A percentile compares a stretch with the other conserved stretches of the same genome.
Conservation (phyloP, 2,797 vertebrate species). For the Leuciscus waleckii region DNA sequence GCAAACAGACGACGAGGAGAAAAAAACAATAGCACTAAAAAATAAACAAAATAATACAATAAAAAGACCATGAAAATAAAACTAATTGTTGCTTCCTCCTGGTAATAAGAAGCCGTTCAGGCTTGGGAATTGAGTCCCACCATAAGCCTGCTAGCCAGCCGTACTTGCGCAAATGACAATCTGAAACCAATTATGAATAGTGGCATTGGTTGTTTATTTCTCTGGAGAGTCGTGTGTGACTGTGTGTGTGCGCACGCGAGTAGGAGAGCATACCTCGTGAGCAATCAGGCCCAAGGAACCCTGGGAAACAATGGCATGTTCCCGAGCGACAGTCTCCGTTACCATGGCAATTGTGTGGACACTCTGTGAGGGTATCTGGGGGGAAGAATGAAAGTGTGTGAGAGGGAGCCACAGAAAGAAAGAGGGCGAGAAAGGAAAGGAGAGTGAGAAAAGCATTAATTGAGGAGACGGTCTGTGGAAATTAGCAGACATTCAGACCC, state of each 20-base stretch:
- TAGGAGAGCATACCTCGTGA: constrained; percentile 85
- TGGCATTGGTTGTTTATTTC: constrained; percentile 47
- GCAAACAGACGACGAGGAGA: background rate
- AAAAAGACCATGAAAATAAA: background rate
- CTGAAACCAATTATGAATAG: constrained; percentile 61
- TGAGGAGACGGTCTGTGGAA: constrained; percentile 64
- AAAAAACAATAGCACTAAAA: background rate
- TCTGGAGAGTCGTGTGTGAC: constrained; percentile 43
- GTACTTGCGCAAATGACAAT: constrained; percentile 56
- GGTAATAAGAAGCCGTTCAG: constrained; percentile 52
- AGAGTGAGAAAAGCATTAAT: constrained; percentile 61
- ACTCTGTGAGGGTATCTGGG: constrained; percentile 95
- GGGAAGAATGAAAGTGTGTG: constrained; percentile 21
- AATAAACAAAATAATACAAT: background rate
- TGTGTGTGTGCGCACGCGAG: constrained; percentile 44
- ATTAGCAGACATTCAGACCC: constrained; percentile 55
- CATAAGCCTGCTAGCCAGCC: constrained; percentile 30
- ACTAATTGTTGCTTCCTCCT: constrained; percentile 37
- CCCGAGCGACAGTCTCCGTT: constrained; percentile 98
- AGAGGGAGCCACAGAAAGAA: constrained; percentile 20
- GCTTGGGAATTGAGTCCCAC: constrained; percentile 28
- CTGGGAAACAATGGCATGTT: constrained; percentile 97
- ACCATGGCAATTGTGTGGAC: constrained; percentile 98
- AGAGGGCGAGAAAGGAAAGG: constrained; percentile 1
- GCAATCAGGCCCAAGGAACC: constrained; percentile 97